A percentile compares a stretch with the other conserved stretches of the same genome.
Evolutionary conservation across 2,888 invertebrate genomes (phyloP).

Genomic region (Polydrusus tereticollis): DNA sequence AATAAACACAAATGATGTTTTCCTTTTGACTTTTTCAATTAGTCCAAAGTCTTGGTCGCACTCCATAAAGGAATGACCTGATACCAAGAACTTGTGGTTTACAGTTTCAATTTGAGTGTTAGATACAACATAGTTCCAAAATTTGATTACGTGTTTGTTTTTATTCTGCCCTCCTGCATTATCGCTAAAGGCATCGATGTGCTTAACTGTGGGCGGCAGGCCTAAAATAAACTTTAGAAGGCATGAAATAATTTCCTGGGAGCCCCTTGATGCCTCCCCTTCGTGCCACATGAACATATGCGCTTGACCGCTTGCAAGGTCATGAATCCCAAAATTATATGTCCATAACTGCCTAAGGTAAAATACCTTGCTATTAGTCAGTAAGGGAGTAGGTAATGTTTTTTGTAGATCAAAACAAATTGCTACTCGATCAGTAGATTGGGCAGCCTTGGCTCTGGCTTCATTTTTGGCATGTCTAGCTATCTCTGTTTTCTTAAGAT

Average conservation of each 20-base stretch:
- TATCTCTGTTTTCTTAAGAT: neutral
- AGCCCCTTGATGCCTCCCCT: neutral
- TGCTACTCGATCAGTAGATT: neutral
- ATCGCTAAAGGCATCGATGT: neutral
- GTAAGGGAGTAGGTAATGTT: constrained; percentile 40
- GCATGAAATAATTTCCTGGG: neutral
- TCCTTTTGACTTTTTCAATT: too few relatives aligned
- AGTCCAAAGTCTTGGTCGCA: too few relatives aligned
- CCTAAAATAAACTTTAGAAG: neutral
- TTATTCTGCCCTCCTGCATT: constrained; percentile 10
- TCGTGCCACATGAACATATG: constrained; percentile 46
- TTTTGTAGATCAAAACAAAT: neutral
- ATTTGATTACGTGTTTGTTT: neutral
- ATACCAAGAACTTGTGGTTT: neutral
- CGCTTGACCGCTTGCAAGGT: constrained; percentile 19
- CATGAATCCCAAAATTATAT: constrained; percentile 38
- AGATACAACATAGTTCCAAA: neutral
- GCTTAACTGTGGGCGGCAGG: neutral
- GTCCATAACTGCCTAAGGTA: too few relatives aligned
- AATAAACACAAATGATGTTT: too few relatives aligned
- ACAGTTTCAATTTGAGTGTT: neutral
- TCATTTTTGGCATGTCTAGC: neutral
- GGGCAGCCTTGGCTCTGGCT: neutral
- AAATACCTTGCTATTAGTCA: constrained; percentile 49
- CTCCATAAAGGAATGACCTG: too few relatives aligned